phyloP scores from a whole-genome alignment of 1,140 invertebrate genomes.

The Leguminivora glycinivorella region DNA sequence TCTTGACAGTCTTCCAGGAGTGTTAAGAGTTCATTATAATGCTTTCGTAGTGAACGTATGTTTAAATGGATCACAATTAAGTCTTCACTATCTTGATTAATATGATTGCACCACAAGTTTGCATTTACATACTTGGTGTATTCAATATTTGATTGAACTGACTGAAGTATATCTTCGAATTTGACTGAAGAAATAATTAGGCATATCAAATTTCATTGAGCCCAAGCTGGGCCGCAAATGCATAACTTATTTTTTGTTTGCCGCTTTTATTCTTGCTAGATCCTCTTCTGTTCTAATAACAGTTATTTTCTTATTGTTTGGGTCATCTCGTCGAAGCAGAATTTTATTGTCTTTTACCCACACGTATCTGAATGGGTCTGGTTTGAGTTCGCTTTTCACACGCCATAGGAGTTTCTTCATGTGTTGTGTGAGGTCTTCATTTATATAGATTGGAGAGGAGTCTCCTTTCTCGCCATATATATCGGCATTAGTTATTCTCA shows the following conservation, averaged over 20 bases:
- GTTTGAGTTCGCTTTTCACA: background rate
- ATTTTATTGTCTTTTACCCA: background rate
- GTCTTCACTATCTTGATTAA: background rate
- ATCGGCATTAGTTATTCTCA: background rate
- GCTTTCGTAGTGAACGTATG: conserved; percentile 27
- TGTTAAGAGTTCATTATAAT: conserved; percentile 28
- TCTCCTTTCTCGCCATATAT: background rate
- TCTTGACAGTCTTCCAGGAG: conserved; percentile 6
- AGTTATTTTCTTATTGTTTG: background rate
- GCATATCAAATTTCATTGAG: background rate
- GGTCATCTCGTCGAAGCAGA: background rate
- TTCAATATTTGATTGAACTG: background rate
- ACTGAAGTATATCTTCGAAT: background rate
- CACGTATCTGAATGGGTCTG: background rate
- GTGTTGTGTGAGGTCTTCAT: background rate
- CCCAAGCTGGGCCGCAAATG: background rate
- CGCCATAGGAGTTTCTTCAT: background rate
- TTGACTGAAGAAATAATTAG: background rate
- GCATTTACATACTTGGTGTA: background rate
- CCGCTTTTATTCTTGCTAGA: background rate
- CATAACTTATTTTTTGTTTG: too few species aligned
- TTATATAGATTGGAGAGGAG: background rate
- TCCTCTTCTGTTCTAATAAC: background rate
- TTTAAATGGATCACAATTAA: conserved; percentile 12
- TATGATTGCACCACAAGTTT: background rate